phyloP scores from a whole-genome alignment of 23 tunicate genomes.

The Pegea sp. region DNA sequence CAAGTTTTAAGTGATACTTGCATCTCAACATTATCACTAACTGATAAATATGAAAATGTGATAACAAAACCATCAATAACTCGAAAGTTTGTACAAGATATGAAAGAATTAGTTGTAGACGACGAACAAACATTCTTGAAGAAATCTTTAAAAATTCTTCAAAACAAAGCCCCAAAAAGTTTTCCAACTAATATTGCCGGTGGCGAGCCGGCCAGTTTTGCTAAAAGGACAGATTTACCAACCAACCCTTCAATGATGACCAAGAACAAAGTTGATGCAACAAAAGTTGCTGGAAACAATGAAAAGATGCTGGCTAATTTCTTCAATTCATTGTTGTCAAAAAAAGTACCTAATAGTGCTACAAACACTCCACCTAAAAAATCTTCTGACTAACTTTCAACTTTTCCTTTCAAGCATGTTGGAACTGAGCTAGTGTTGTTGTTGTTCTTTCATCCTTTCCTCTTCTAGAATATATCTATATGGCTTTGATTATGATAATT shows the following conservation, averaged over 20 bases:
- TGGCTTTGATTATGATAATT: too few relatives aligned
- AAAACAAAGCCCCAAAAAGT: too few relatives aligned
- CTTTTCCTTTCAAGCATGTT: too few relatives aligned
- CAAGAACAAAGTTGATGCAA: constrained; percentile 20
- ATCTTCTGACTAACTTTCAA: too few relatives aligned
- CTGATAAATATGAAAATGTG: constrained; percentile 21
- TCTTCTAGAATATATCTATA: too few relatives aligned
- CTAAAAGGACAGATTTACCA: too few relatives aligned
- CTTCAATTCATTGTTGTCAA: constrained; percentile 80
- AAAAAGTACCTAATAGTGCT: constrained; percentile 69
- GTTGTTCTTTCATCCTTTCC: too few relatives aligned
- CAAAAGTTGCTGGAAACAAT: constrained; percentile 31
- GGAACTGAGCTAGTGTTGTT: too few relatives aligned
- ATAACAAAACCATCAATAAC: constrained; percentile 36
- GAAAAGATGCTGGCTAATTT: constrained; percentile 96
- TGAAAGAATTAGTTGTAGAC: constrained; percentile 65
- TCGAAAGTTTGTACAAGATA: constrained; percentile 36
- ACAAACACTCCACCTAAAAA: too few relatives aligned
- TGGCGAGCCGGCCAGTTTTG: not conserved
- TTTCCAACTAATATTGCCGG: too few relatives aligned
- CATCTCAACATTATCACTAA: not conserved
- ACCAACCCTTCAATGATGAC: too few relatives aligned
- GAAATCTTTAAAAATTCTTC: constrained; percentile 6
- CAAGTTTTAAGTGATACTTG: constrained; percentile 36
- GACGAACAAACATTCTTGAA: constrained; percentile 83